Percentiles rank a stretch among this genome's conserved stretches.
Conservation (phyloP, 1,140 invertebrate genomes). For the Acromyrmex echinatior region DNA sequence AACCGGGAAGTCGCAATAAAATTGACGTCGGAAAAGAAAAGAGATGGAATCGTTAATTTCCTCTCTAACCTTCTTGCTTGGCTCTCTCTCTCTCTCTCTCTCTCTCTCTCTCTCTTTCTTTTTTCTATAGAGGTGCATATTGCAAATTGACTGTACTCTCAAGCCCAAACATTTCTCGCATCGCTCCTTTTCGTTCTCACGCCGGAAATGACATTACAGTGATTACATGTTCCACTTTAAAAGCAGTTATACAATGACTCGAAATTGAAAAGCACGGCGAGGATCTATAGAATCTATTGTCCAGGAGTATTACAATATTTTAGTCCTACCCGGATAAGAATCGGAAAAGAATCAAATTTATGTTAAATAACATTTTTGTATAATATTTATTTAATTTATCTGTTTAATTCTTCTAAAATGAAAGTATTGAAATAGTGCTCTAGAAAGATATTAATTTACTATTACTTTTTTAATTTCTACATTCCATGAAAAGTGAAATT, state of each 20-base stretch:
- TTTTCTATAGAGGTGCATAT: slow-evolving; percentile 29
- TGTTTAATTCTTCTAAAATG: background rate
- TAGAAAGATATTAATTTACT: background rate
- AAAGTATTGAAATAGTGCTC: background rate
- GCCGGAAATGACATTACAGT: slow-evolving; percentile 28
- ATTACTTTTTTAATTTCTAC: background rate
- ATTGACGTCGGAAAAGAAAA: slow-evolving; percentile 74
- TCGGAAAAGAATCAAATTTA: background rate
- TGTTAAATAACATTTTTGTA: background rate
- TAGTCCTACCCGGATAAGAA: background rate
- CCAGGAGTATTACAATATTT: background rate
- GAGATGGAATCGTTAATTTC: slow-evolving; percentile 77
- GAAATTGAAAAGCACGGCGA: slow-evolving; percentile 13
- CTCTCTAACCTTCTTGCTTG: slow-evolving; percentile 48
- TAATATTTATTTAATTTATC: background rate
- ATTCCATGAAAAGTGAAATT: background rate
- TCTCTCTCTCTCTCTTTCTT: background rate
- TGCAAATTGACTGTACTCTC: slow-evolving; percentile 42
- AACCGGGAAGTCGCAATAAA: slow-evolving; percentile 72
- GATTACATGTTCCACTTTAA: slow-evolving; percentile 25
- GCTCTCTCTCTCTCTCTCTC: background rate
- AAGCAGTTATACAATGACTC: slow-evolving; percentile 7
- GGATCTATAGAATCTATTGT: background rate
- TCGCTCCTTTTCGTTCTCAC: slow-evolving; percentile 25
- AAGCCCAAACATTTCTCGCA: background rate